Percentiles rank a stretch among this genome's conserved stretches.
These are phyloP conservation scores for Polietes domitor DNA, from an alignment of 2,888 invertebrate genomes.

Conservation along the genomic window DNA sequence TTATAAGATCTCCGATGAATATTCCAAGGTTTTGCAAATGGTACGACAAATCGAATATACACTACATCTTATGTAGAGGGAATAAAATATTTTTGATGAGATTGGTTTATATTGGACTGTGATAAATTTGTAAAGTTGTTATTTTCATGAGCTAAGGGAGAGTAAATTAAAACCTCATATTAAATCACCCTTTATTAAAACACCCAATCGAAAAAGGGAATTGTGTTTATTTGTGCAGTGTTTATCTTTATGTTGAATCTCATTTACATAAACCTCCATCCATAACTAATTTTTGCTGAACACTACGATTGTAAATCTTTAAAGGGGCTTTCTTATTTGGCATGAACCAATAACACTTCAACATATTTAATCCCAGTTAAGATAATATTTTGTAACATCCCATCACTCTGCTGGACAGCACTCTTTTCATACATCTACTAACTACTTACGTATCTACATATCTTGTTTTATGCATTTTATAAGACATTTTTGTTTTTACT, in stretches of 20 bases:
- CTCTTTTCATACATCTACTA: neutral
- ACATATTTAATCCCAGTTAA: neutral
- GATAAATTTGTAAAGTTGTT: too few species aligned
- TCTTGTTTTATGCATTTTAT: slow-evolving; percentile 19
- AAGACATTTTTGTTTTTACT: slow-evolving; percentile 26
- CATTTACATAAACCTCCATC: neutral
- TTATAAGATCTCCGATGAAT: too few species aligned
- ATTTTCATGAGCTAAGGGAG: too few species aligned
- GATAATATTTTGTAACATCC: neutral
- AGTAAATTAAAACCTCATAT: too few species aligned
- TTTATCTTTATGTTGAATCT: neutral
- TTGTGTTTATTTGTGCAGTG: neutral
- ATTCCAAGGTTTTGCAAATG: too few species aligned
- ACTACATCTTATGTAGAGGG: too few species aligned
- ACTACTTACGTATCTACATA: slow-evolving; percentile 15
- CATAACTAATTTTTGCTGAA: neutral
- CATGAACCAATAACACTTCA: neutral
- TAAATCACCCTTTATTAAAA: too few species aligned
- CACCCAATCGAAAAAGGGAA: too few species aligned
- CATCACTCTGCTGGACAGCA: neutral
- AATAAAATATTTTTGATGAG: too few species aligned
- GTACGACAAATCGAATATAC: too few species aligned
- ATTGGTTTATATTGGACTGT: too few species aligned
- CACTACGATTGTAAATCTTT: neutral
- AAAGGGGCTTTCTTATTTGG: neutral